Percentiles rank a stretch among this genome's conserved stretches.
Evolutionary conservation across 2,797 vertebrate species (phyloP).

Genomic region (Acanthopagrus latus): DNA sequence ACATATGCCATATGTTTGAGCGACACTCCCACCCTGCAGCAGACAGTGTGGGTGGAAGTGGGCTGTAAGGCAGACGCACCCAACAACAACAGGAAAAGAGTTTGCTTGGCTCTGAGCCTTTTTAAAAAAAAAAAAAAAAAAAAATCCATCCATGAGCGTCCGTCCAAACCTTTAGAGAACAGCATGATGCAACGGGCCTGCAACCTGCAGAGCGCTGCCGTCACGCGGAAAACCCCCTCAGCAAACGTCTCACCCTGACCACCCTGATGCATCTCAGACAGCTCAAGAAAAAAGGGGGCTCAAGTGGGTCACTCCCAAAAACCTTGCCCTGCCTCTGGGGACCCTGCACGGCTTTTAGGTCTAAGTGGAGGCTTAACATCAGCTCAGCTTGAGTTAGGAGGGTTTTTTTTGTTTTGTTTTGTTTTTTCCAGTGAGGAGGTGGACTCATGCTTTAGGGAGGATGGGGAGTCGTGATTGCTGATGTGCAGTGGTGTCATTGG

Average conservation of each 20-base stretch:
- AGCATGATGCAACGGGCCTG: conserved; percentile 77
- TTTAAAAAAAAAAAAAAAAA: too few relatives aligned
- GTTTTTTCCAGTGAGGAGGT: conserved; percentile 10
- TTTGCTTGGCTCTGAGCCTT: conserved; percentile 56
- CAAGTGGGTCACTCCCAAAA: conserved; percentile 5
- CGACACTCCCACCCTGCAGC: conserved; percentile 48
- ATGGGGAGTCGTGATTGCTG: conserved; percentile 6
- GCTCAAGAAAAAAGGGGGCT: conserved; percentile 4
- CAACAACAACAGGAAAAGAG: conserved; percentile 75
- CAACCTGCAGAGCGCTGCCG: conserved; percentile 56
- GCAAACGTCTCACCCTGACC: conserved; percentile 8
- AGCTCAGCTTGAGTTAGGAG: not conserved
- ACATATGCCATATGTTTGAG: conserved; percentile 38
- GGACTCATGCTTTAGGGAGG: conserved; percentile 10
- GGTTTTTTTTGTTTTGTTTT: too few relatives aligned
- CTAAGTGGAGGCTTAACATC: not conserved
- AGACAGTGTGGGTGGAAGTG: conserved; percentile 70
- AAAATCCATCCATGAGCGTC: conserved; percentile 48
- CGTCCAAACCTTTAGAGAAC: conserved; percentile 54
- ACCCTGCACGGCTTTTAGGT: not conserved
- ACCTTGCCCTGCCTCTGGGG: conserved; percentile 10
- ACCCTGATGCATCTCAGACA: conserved; percentile 14
- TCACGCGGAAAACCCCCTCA: conserved; percentile 37
- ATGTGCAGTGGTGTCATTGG: conserved; percentile 19
- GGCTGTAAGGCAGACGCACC: conserved; percentile 65